A percentile compares a stretch with the other conserved stretches of the same genome.
Evolutionary conservation across 1,140 invertebrate species (phyloP).

Genomic region (Drosophila subpulchrella): DNA sequence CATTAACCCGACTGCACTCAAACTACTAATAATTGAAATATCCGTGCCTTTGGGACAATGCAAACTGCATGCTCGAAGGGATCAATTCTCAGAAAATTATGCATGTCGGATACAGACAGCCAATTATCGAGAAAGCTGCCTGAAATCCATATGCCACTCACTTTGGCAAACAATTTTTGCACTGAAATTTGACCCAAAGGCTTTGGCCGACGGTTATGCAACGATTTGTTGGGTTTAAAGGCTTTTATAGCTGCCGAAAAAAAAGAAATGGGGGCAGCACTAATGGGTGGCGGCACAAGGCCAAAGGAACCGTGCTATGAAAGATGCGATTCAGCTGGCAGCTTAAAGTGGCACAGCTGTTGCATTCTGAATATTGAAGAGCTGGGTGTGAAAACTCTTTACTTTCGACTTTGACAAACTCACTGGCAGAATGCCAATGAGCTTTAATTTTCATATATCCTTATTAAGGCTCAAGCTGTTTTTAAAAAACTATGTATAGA

Average conservation of each 20-base stretch:
- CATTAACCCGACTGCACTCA: slow-evolving; percentile 9
- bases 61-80: slow-evolving; percentile 8
- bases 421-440: neutral
- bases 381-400: neutral
- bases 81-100: slow-evolving; percentile 2
- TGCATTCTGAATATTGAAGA: slow-evolving; percentile 32
- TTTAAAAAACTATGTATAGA: neutral
- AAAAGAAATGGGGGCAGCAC: neutral
- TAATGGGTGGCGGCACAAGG: slow-evolving; percentile 15
- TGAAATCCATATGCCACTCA: slow-evolving; percentile 39
- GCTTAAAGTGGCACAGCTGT: slow-evolving; percentile 39
- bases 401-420: slow-evolving; percentile 5
- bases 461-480: neutral
- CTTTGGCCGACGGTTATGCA: slow-evolving; percentile 18
- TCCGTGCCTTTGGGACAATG: neutral
- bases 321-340: slow-evolving; percentile 16
- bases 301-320: slow-evolving; percentile 4
- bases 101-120: slow-evolving; percentile 10
- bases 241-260: neutral
- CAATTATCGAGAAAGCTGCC: slow-evolving; percentile 24
- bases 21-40: neutral
- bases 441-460: neutral
- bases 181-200: slow-evolving; percentile 13
- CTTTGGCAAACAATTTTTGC: slow-evolving; percentile 3
- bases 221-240: slow-evolving; percentile 26